Conservation (phyloP, 2,888 invertebrate genomes). For the Lissonota sp. region DNA sequence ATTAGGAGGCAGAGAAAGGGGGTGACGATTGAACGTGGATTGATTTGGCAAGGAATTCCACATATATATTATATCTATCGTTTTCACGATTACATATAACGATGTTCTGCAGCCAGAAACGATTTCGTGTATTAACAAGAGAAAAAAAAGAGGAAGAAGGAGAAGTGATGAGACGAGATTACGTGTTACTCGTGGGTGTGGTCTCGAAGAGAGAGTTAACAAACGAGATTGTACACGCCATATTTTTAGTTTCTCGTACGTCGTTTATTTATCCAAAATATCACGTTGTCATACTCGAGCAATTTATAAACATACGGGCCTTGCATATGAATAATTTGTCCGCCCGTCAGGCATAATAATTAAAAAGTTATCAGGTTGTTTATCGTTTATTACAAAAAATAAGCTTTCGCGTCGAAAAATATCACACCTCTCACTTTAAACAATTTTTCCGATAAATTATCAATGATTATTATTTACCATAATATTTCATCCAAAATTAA, state of each 20-base stretch:
- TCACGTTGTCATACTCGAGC: neutral
- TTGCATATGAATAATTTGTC: conserved; percentile 4
- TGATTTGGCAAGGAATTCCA: too few species aligned
- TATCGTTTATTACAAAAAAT: too few species aligned
- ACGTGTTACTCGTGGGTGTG: conserved; percentile 8
- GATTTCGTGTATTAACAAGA: conserved; percentile 11
- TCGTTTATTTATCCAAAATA: neutral
- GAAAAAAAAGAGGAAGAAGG: too few species aligned
- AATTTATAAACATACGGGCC: neutral
- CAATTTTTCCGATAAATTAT: too few species aligned
- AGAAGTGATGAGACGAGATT: conserved; percentile 12
- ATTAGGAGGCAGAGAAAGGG: too few species aligned
- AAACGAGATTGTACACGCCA: conserved; percentile 6
- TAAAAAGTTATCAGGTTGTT: too few species aligned
- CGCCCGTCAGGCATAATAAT: too few species aligned
- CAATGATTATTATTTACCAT: too few species aligned
- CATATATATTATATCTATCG: neutral
- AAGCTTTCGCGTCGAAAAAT: too few species aligned
- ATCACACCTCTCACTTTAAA: too few species aligned
- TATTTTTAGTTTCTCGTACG: conserved; percentile 4
- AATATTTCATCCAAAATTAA: too few species aligned
- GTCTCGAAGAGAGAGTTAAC: neutral
- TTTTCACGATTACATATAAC: conserved; percentile 2
- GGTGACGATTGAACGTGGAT: too few species aligned
- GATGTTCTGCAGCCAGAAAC: conserved; percentile 3